Base-by-base conservation (phyloP, 1,140 invertebrate species). In the Aphis gossypii region DNA sequence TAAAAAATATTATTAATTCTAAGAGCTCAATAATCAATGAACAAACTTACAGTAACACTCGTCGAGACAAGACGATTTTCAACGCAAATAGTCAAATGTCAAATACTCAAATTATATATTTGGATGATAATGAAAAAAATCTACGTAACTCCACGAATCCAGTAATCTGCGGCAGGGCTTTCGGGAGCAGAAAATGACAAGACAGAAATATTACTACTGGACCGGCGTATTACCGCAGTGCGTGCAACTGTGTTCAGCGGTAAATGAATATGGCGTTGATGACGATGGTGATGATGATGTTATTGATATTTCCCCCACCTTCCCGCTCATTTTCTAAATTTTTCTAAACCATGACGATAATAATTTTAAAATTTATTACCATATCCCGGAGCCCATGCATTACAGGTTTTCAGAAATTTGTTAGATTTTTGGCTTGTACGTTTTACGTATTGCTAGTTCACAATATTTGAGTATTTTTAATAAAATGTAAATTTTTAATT, bases 201-300 rank as follows among this genome's bases (percentile, higher is more conserved):
- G 92, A 86, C 92, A 93, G 82, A 93, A 93, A 93, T 86, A 86
- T 54, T 93, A 84, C 56, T 51, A 93, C 48, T 93, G 76, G 44
- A 92, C 91, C 92, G 92, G 92, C 38, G 44, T 54, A 86, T 41
- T 86, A 25, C 4, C 7, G 83, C 94, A 46, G 94, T 94, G 51
- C 48, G 46, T 44, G 48, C 94, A 88, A 89, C 94, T 48, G 25
- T 6, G 60, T 76, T 76, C 14, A 76, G 60, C 5, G 14, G 0
- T n/a, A n/a, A 76, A 76, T n/a, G n/a, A 18, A 30, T 76, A 14
- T n/a, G 30, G 30, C 60, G 1, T 2, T 60, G 56, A 68, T 68
- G 60, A 11, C 4, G 60, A 60, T 60, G 23, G 25, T 60, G 23
- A 68, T 68, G 60, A 68, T n/a, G 60, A 76, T 76, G 60, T n/a